phyloP scores from a whole-genome alignment of 2,797 vertebrate species.

The Hozukius guyotensis region DNA sequence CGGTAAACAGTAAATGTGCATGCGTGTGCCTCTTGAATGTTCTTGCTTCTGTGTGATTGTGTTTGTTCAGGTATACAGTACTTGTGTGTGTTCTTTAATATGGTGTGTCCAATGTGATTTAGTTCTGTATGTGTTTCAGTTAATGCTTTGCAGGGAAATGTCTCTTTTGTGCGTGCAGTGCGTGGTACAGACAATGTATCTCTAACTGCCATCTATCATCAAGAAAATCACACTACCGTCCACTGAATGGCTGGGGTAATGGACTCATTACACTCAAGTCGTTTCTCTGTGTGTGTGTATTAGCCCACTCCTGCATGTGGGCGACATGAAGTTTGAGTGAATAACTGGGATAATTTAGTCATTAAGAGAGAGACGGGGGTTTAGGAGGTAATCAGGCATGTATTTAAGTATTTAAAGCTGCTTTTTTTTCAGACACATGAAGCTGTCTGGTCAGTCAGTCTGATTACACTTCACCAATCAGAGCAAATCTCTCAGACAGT shows the following conservation, averaged over 20 bases:
- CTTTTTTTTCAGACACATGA: conserved; percentile 19
- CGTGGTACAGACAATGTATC: conserved; percentile 47
- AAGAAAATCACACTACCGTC: conserved; percentile 51
- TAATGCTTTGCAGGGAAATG: neutral
- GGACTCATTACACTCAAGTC: conserved; percentile 39
- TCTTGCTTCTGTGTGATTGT: neutral
- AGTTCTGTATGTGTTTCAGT: neutral
- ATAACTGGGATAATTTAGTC: conserved; percentile 67
- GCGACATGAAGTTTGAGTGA: conserved; percentile 45
- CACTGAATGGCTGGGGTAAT: conserved; percentile 55
- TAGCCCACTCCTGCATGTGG: neutral
- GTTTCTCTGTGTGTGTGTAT: conserved; percentile 4
- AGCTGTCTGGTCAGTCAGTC: conserved; percentile 31
- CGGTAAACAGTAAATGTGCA: neutral
- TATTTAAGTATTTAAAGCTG: conserved; percentile 60
- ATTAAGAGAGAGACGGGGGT: conserved; percentile 49
- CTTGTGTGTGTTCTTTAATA: neutral
- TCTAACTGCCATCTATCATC: conserved; percentile 56
- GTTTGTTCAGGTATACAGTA: neutral
- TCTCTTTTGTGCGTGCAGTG: neutral
- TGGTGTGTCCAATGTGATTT: neutral
- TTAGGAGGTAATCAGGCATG: conserved; percentile 50
- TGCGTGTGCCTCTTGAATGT: neutral
- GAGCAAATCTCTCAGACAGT: conserved; percentile 2
- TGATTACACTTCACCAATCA: conserved; percentile 36